These are phyloP conservation scores for Caenorhabditis tropicalis DNA, from an alignment of 1,140 invertebrate species.

Conservation along the genomic window DNA sequence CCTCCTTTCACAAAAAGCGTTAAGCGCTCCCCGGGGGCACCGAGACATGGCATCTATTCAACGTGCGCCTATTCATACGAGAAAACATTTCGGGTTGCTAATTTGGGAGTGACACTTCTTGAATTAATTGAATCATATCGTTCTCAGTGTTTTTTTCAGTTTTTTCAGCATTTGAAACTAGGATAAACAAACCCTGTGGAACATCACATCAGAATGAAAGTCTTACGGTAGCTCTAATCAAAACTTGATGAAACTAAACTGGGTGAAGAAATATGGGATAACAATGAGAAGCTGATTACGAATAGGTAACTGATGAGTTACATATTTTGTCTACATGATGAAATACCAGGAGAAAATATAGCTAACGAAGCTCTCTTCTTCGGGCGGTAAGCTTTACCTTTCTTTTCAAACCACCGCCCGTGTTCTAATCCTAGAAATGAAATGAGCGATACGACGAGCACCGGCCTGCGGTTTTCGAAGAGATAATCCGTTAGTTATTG, in stretches of 20 bases:
- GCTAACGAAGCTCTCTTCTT: conserved; percentile 30
- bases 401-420: not conserved
- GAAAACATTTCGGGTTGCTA: conserved; percentile 31
- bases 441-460: conserved; percentile 5
- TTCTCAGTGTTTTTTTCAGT: not conserved
- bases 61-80: conserved; percentile 14
- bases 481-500: conserved; percentile 41
- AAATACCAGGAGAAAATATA: not conserved
- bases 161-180: not conserved
- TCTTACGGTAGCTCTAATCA: not conserved
- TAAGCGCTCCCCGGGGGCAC: not conserved
- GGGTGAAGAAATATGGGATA: not conserved
- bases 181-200: too few species aligned
- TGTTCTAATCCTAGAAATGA: conserved; percentile 36
- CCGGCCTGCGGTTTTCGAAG: not conserved
- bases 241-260: conserved; percentile 5
- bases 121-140: conserved; percentile 30
- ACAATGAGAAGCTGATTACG: not conserved
- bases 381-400: not conserved
- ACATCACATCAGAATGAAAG: not conserved
- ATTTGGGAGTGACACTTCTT: conserved; percentile 18
- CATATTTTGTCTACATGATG: not conserved
- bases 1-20: not conserved
- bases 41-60: conserved; percentile 5
- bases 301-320: not conserved